These are phyloP conservation scores for Brenthis ino DNA, from an alignment of 2,888 invertebrate genomes.

Conservation along the genomic window DNA sequence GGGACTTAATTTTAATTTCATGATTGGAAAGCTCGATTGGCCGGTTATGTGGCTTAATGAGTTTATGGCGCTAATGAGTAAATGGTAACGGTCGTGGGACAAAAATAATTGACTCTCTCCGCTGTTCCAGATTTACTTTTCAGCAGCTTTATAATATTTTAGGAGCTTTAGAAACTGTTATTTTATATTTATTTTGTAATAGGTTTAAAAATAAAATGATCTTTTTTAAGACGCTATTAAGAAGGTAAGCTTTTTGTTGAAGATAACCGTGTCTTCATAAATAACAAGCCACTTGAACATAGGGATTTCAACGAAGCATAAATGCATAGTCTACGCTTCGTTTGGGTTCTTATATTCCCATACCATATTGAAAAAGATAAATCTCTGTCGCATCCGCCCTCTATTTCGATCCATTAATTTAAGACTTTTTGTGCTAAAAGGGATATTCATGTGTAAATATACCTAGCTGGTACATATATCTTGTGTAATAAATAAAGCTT, in stretches of 20 bases:
- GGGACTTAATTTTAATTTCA: conserved; percentile 82
- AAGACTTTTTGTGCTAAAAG: conserved; percentile 43
- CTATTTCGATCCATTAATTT: conserved; percentile 60
- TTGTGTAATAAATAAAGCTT: conserved; percentile 42
- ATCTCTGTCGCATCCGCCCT: conserved; percentile 68
- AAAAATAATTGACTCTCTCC: conserved; percentile 31
- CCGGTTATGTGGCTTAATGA: conserved; percentile 79
- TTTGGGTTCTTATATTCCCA: conserved; percentile 56
- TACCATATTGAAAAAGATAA: conserved; percentile 75
- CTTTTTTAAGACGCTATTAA: background rate
- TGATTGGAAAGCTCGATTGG: conserved; percentile 82
- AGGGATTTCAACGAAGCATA: conserved; percentile 42
- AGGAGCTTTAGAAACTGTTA: conserved; percentile 37
- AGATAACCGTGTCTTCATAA: conserved; percentile 23
- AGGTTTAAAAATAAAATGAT: background rate
- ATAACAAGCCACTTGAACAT: conserved; percentile 66
- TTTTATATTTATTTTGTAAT: background rate
- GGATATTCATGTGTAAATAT: conserved; percentile 39
- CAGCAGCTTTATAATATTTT: conserved; percentile 29
- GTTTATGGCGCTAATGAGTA: conserved; percentile 73
- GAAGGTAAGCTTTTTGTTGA: background rate
- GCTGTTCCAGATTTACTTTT: conserved; percentile 28
- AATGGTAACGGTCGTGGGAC: conserved; percentile 69
- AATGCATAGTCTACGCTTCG: conserved; percentile 39
- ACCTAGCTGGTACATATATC: conserved; percentile 37